These are phyloP conservation scores for Gallinago undulata DNA, from an alignment of 2,113 vertebrate species.

Conservation along the genomic window DNA sequence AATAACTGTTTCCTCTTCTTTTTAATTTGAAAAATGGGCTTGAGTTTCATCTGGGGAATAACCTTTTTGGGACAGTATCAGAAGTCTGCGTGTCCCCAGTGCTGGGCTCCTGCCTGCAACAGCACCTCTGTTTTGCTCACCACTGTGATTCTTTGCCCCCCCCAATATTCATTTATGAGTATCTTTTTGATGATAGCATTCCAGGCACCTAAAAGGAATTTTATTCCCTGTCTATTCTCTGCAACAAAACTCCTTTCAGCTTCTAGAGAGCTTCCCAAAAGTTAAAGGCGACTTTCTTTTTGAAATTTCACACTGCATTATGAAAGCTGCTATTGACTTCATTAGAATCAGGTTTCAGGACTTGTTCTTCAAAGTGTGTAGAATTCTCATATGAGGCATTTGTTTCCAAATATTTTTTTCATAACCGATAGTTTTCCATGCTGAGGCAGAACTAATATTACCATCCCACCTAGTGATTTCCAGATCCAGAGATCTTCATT, in stretches of 20 bases:
- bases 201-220: not conserved
- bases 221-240: not conserved
- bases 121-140: not conserved
- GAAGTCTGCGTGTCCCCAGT: not conserved
- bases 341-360: not conserved
- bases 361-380: not conserved
- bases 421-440: not conserved
- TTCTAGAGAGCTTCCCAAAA: not conserved
- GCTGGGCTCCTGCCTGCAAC: not conserved
- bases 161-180: not conserved
- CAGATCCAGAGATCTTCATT: not conserved
- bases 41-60: conserved; percentile 2
- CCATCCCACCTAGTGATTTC: not conserved
- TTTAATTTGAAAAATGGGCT: conserved; percentile 17
- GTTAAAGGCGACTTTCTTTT: not conserved
- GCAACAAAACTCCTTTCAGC: not conserved
- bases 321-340: not conserved
- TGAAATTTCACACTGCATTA: not conserved
- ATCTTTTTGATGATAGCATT: not conserved
- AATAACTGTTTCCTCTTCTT: not conserved
- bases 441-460: not conserved
- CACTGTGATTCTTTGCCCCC: accelerated
- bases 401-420: not conserved
- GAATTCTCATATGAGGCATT: not conserved
- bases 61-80: not conserved